A percentile compares a stretch with the other conserved stretches of the same genome.
These are phyloP conservation scores for Epicampocera succincta DNA, from an alignment of 2,888 invertebrate species.

Conservation along the genomic window DNA sequence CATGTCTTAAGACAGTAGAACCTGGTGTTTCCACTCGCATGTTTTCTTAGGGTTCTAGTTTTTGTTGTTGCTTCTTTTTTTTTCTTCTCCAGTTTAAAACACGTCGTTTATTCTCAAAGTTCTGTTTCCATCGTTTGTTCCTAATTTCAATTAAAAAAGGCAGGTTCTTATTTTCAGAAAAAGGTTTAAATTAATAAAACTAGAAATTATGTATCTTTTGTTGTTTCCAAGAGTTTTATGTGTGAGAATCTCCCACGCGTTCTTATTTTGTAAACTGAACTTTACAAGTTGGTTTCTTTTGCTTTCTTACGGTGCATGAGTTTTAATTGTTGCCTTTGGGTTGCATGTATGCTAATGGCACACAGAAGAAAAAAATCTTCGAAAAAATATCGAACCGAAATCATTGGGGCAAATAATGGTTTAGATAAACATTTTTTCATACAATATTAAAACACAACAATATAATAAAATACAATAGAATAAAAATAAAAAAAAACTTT, in stretches of 20 bases:
- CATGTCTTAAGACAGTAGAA: slow-evolving; percentile 38
- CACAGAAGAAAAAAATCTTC: background rate
- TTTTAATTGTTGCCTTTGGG: slow-evolving; percentile 56
- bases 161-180: slow-evolving; percentile 3
- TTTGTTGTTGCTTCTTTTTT: background rate
- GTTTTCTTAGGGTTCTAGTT: slow-evolving; percentile 19
- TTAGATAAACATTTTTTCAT: slow-evolving; percentile 10
- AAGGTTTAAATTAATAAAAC: slow-evolving; percentile 60
- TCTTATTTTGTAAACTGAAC: slow-evolving; percentile 51
- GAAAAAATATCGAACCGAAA: slow-evolving; percentile 37
- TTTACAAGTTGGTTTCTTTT: slow-evolving; percentile 35
- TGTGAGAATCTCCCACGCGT: slow-evolving; percentile 69
- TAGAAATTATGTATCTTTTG: slow-evolving; percentile 65
- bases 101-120: slow-evolving; percentile 23
- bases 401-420: slow-evolving; percentile 69
- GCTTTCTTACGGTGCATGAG: slow-evolving; percentile 38
- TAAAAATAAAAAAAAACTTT: background rate
- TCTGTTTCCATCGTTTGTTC: slow-evolving; percentile 23
- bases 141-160: slow-evolving; percentile 48
- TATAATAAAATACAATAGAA: too few relatives aligned
- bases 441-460: slow-evolving; percentile 31
- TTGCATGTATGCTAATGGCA: slow-evolving; percentile 36
- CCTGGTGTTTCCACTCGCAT: slow-evolving; percentile 1
- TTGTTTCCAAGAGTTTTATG: slow-evolving; percentile 43
- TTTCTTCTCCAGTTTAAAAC: slow-evolving; percentile 10